phyloP scores from a whole-genome alignment of 37 sponge, comb jelly and placozoan genomes.

The Diacarnus erythraeanus region DNA sequence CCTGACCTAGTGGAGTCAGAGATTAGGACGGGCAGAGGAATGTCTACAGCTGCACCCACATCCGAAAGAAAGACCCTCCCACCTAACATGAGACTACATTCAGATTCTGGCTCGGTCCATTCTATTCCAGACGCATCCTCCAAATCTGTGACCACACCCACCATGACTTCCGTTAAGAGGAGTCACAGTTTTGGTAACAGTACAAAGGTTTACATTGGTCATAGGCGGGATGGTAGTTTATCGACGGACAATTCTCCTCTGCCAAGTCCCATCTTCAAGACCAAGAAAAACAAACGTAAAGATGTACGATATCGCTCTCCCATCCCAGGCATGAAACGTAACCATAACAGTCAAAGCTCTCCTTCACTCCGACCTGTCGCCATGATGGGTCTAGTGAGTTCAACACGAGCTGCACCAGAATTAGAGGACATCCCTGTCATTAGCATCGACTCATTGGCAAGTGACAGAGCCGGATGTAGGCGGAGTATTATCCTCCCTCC shows the following conservation, averaged over 20 bases:
- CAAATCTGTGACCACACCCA: neutral
- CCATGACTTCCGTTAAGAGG: neutral
- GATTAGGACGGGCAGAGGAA: neutral
- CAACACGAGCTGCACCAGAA: conserved; percentile 2
- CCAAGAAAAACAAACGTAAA: neutral
- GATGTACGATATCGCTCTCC: neutral
- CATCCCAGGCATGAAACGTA: neutral
- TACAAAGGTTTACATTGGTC: neutral
- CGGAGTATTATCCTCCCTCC: conserved; percentile 12
- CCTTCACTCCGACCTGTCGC: neutral
- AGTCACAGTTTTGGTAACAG: conserved; percentile 29
- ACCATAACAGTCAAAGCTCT: neutral
- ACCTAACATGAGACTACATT: neutral
- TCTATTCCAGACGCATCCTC: no score
- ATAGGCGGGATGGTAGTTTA: neutral
- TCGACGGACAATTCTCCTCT: conserved; percentile 8
- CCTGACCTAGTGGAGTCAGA: neutral
- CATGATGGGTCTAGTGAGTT: conserved; percentile 5
- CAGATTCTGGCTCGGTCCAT: no score
- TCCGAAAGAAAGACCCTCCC: neutral
- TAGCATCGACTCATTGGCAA: neutral
- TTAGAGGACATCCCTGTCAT: conserved; percentile 6
- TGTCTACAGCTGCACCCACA: neutral
- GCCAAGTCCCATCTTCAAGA: neutral
- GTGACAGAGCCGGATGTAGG: neutral